Conservation (phyloP, 2,797 vertebrate genomes). For the Capromys pilorides region DNA sequence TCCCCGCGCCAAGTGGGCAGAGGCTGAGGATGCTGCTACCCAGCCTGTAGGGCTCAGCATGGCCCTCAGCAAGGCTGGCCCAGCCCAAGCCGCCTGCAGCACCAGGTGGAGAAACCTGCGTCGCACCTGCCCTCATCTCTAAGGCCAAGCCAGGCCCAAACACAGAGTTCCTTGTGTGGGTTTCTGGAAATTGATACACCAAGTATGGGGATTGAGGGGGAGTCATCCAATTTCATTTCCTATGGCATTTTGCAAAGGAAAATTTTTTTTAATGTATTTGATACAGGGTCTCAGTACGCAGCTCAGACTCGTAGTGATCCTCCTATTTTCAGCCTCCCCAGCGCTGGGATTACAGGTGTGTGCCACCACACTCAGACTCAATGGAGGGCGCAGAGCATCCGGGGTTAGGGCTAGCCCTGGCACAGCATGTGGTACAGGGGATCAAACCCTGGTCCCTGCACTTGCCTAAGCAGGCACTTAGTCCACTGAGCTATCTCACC, state of each 20-base stretch:
- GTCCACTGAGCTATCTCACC: too few species aligned
- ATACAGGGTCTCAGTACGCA: too few species aligned
- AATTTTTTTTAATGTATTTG: too few species aligned
- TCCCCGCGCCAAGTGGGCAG: neutral
- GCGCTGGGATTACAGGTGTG: too few species aligned
- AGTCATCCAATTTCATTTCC: neutral
- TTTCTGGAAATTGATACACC: neutral
- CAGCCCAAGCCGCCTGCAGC: accelerated
- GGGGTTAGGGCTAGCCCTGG: too few species aligned
- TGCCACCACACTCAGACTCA: too few species aligned
- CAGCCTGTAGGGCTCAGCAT: accelerated
- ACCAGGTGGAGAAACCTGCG: neutral
- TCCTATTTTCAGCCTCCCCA: too few species aligned
- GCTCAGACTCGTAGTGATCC: too few species aligned
- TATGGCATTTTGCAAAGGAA: neutral
- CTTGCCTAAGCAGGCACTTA: too few species aligned
- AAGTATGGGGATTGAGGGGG: neutral
- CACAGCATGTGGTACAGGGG: too few species aligned
- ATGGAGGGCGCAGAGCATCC: too few species aligned
- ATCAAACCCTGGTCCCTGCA: too few species aligned
- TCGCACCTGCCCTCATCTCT: neutral
- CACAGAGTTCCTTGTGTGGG: conserved; percentile 33
- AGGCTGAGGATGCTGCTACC: neutral
- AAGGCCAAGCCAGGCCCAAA: neutral
- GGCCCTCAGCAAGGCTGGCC: neutral